Base-by-base conservation (phyloP, 2,888 invertebrate species). In the Hypomecis punctinalis region DNA sequence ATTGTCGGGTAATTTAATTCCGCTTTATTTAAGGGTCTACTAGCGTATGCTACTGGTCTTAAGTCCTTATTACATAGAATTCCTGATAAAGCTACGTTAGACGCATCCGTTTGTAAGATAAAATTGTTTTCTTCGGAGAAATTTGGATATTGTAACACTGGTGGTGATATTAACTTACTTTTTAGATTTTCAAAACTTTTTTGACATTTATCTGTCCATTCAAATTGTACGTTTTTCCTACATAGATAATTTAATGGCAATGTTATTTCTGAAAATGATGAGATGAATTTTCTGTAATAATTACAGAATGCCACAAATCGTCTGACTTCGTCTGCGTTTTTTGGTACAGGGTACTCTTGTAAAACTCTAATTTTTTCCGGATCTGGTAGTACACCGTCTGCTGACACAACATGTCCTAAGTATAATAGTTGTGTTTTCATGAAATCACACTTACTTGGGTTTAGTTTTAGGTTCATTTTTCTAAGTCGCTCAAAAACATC, bases 201-300 rank as follows among this genome's bases (percentile, higher is more conserved):
- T 9, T 58, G 10, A 36, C 58, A 58, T 11, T 58, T 5, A 9
- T 43, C 9, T 1, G 4, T 5, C 49, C 58, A 58, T 0, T 42
- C 6, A 67, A 37, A 36, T 6, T 3, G 10, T 43, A 43, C 66
- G 53, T 40, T 67, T 63, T 52, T 69, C 56, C 9, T 56, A 60
- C 6, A 67, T 13, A 37, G 11, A 54, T 10, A 55, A 35, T 58
- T 70, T 13, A 67, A 57, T 0, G 66, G 58, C 33, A 56, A 47
- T 9, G 66, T 37, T 3, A 61, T 33, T 40, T 63, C 43, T 0
- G 63, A 47, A 39, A 67, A 70, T 33, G 63, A 56, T 51, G 42
- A 42, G 3, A 69, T 65, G 6, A 70, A 70, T 42, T 62, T 54
- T 6, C 70, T 45, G 33, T 72, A 71, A 9, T 67, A 71, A n/a